These are phyloP conservation scores for Hystrix cristata DNA, from an alignment of 2,113 vertebrate species.

Conservation along the genomic window DNA sequence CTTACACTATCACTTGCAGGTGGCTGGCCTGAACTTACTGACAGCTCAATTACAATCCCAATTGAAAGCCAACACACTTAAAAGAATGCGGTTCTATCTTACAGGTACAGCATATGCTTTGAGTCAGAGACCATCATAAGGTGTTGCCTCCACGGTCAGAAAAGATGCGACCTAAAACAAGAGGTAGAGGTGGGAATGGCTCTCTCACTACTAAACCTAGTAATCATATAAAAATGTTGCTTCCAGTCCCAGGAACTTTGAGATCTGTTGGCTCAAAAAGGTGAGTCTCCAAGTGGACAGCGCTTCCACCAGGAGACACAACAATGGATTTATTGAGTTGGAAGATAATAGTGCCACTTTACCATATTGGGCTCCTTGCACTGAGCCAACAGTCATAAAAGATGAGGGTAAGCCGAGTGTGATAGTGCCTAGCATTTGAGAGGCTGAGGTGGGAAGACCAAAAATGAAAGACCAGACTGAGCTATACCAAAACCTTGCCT, in stretches of 20 bases:
- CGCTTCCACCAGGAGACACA: neutral
- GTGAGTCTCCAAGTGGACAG: neutral
- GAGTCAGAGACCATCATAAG: neutral
- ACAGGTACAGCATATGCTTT: neutral
- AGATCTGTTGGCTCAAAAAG: neutral
- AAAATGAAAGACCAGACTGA: neutral
- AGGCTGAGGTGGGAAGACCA: neutral
- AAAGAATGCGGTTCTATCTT: neutral
- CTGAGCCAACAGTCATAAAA: slow-evolving; percentile 22
- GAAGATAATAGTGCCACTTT: neutral
- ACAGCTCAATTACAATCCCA: neutral
- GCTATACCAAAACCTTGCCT: neutral
- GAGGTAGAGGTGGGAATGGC: neutral
- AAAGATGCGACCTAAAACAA: neutral
- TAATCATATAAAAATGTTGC: neutral
- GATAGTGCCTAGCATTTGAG: neutral
- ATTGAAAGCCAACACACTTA: neutral
- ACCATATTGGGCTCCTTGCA: neutral
- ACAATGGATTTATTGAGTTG: neutral
- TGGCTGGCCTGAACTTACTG: neutral
- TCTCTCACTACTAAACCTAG: neutral
- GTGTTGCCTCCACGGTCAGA: neutral
- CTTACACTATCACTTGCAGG: neutral
- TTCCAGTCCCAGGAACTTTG: slow-evolving; percentile 21
- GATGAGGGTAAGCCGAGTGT: neutral